Conservation (phyloP, 2,797 vertebrate genomes). For the Chromobotia macracanthus region DNA sequence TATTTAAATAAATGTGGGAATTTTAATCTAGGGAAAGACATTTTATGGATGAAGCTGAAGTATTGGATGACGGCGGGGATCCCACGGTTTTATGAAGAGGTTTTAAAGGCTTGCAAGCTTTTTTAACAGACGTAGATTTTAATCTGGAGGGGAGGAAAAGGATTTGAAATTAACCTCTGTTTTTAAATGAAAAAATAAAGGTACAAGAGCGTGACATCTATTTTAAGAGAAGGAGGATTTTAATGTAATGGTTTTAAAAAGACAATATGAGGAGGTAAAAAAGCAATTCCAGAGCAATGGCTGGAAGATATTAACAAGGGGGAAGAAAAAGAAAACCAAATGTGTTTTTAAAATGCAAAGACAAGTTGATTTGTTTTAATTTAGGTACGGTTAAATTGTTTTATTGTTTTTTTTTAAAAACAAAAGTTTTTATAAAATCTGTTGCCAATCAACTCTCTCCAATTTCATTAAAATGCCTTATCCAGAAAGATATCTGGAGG, state of each 20-base stretch:
- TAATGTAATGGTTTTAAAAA: too few relatives aligned
- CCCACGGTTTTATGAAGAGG: too few relatives aligned
- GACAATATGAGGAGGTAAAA: neutral
- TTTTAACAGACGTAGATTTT: too few relatives aligned
- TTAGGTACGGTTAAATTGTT: neutral
- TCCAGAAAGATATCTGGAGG: neutral
- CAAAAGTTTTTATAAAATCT: neutral
- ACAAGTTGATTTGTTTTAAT: neutral
- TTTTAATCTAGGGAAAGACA: too few relatives aligned
- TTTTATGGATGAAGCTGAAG: too few relatives aligned
- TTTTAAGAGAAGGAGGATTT: slow-evolving; percentile 6
- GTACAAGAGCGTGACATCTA: neutral
- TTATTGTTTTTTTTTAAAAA: neutral
- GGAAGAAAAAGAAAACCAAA: neutral
- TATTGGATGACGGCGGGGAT: too few relatives aligned
- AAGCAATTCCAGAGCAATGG: slow-evolving; percentile 10
- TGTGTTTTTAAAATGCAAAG: neutral
- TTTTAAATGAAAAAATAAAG: slow-evolving; percentile 8
- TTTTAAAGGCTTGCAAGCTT: too few relatives aligned
- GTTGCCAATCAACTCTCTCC: neutral
- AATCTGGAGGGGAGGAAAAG: neutral
- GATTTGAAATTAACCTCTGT: slow-evolving; percentile 1
- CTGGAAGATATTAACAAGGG: neutral
- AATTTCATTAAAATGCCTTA: neutral
- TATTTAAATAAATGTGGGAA: too few relatives aligned